Evolutionary conservation across 2,888 invertebrate species (phyloP), one percentile per base, ranked within the genome.

Genomic region (Zootermopsis nevadensis): DNA sequence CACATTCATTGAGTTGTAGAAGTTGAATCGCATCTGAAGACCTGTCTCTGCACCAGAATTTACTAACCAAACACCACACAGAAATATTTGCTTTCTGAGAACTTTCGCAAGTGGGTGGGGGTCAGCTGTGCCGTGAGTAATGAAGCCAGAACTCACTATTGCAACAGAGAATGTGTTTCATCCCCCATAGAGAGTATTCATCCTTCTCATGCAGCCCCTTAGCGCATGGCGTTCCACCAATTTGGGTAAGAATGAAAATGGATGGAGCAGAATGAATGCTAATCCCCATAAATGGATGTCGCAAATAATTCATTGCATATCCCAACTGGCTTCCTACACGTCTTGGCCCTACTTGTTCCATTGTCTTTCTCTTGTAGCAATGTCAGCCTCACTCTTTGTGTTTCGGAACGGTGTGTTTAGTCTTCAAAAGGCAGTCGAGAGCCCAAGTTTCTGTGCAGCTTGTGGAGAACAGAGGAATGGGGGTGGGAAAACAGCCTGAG

Each of bases 161-260:
- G 27, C 60, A 60, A 60, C 60, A 60, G 60, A n/a, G 60, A 12
- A 27, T 22, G n/a, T 60, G 60, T 60, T 60, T 60, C 60, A n/a
- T 60, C 60, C 60, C 60, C 60, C n/a, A 60, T 27, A 60, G 60
- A 60, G 27, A 27, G n/a, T 60, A 27, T 27, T n/a, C 60, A 19
- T 4, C 60, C 60, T 12, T 60, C n/a, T 10, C n/a, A 4, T 10
- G 60, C 15, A 27, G 60, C 27, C 60, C 60, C 60, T n/a, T 60
- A 27, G 60, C 33, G 27, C 22, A 27, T 48, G 42, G 42, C 42
- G 76, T 76, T 42, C 76, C 76, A 38, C 76, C 76, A 76, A 76
- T 76, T 76, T 48, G 76, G 76, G 22, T 42, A 76, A 76, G 76
- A 76, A 76, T 76, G 27, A 76, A 42, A 48, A 76, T 76, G 38